These are phyloP conservation scores for Anabas testudineus DNA, from an alignment of 2,797 vertebrate species.

Conservation along the genomic window DNA sequence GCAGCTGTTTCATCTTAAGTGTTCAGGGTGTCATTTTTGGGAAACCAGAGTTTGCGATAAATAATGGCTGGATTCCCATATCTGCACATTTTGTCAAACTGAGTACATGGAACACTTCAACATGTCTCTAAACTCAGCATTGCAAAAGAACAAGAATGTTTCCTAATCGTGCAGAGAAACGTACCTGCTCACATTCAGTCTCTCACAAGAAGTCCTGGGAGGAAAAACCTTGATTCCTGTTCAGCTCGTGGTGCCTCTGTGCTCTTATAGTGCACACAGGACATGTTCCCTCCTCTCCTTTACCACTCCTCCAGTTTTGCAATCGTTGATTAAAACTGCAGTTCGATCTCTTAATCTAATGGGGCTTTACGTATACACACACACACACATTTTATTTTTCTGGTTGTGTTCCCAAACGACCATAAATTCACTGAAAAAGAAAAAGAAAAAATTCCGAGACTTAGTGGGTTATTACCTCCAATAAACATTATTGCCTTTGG, in stretches of 20 bases:
- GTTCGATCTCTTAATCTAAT: slow-evolving; percentile 25
- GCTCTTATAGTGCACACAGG: slow-evolving; percentile 45
- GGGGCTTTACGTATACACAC: neutral
- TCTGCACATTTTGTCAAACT: neutral
- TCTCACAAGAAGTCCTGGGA: slow-evolving; percentile 23
- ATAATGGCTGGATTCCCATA: neutral
- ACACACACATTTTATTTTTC: neutral
- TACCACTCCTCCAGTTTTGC: slow-evolving; percentile 55
- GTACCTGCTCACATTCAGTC: slow-evolving; percentile 49
- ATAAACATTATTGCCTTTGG: too few species aligned
- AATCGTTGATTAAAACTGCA: slow-evolving; percentile 17
- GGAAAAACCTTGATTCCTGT: neutral
- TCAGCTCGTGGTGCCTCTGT: slow-evolving; percentile 10
- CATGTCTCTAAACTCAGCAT: slow-evolving; percentile 4
- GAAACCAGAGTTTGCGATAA: neutral
- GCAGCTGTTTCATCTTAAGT: slow-evolving; percentile 53
- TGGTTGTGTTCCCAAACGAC: too few species aligned
- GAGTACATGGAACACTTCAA: neutral
- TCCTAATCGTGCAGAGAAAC: slow-evolving; percentile 33
- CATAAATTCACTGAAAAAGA: too few species aligned
- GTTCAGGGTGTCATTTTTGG: slow-evolving; percentile 9
- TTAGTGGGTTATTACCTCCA: too few species aligned
- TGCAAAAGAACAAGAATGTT: neutral
- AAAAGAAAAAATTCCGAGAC: too few species aligned
- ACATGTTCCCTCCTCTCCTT: slow-evolving; percentile 35